These are phyloP conservation scores for Amphiura filiformis DNA, from an alignment of 35 echinoderm and acorn worm genomes.

Conservation along the genomic window DNA sequence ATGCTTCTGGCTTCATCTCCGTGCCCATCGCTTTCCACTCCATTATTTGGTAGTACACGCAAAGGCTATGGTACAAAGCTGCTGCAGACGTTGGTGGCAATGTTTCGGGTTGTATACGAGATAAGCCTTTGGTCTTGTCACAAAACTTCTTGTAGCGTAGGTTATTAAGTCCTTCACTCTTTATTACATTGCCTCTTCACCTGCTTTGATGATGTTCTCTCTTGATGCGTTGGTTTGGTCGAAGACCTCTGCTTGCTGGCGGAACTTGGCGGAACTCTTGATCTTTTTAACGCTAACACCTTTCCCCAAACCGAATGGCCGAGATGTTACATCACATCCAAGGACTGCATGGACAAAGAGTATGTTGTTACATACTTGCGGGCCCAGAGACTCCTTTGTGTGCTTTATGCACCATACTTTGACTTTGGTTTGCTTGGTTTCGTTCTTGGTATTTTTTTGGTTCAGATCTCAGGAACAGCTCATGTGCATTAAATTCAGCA, in stretches of 20 bases:
- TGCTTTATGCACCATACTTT: conserved; percentile 41
- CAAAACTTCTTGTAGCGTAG: conserved; percentile 34
- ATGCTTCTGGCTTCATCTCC: conserved; percentile 3
- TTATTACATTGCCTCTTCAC: background rate
- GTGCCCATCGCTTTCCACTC: conserved; percentile 14
- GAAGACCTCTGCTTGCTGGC: background rate
- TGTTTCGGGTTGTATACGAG: conserved; percentile 16
- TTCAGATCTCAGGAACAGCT: conserved; percentile 27
- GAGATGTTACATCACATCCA: conserved; percentile 49
- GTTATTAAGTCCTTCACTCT: background rate
- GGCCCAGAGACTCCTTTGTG: background rate
- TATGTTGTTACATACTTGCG: conserved; percentile 8
- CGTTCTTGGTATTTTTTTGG: conserved; percentile 8
- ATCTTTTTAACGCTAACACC: background rate
- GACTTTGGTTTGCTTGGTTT: conserved; percentile 24
- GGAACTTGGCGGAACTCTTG: background rate
- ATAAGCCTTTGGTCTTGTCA: background rate
- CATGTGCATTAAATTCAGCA: conserved; percentile 8
- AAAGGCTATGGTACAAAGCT: conserved; percentile 11
- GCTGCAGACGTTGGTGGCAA: conserved; percentile 27
- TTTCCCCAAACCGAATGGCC: conserved; percentile 39
- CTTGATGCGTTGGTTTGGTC: background rate
- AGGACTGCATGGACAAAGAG: conserved; percentile 49
- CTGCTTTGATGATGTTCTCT: conserved; percentile 1
- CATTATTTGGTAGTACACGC: conserved; percentile 33